A percentile compares a stretch with the other conserved stretches of the same genome.
phyloP scores from a whole-genome alignment of 2,797 vertebrate genomes.

The Saxicola maurus region DNA sequence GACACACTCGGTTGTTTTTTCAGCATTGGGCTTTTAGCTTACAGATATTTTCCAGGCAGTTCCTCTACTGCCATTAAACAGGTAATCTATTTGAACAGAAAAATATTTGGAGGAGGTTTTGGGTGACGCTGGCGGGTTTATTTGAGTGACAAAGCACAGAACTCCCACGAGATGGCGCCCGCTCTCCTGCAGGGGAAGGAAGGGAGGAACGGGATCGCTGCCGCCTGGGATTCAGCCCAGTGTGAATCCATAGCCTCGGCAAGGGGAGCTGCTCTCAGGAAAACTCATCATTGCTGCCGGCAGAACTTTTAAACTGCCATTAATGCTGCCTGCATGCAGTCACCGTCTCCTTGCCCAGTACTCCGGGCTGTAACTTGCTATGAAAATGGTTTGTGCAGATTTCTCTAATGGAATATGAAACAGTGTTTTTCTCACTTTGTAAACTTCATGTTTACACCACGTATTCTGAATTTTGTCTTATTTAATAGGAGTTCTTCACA shows the following conservation, averaged over 20 bases:
- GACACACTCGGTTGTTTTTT: not conserved
- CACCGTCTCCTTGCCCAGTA: not conserved
- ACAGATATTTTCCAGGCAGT: not conserved
- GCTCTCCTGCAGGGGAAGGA: not conserved
- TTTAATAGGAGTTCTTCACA: not conserved
- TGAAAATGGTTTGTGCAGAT: not conserved
- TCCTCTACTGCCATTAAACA: not conserved
- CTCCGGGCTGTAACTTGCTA: not conserved
- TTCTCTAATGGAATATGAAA: not conserved
- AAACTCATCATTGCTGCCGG: rapidly evolving
- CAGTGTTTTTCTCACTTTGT: not conserved
- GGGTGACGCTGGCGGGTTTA: rapidly evolving
- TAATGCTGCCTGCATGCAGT: rapidly evolving
- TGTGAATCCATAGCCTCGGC: not conserved
- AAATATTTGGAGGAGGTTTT: not conserved
- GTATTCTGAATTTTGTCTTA: rapidly evolving
- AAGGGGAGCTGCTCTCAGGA: not conserved
- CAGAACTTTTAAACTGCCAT: not conserved
- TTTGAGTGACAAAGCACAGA: not conserved
- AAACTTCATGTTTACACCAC: not conserved
- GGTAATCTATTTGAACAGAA: not conserved
- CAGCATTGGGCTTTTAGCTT: not conserved
- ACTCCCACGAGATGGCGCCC: constrained; percentile 19
- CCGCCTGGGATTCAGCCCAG: not conserved
- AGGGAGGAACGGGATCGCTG: not conserved